A percentile compares a stretch with the other conserved stretches of the same genome.
Conservation (phyloP, 1,140 invertebrate species). For the Drosophila nasuta region DNA sequence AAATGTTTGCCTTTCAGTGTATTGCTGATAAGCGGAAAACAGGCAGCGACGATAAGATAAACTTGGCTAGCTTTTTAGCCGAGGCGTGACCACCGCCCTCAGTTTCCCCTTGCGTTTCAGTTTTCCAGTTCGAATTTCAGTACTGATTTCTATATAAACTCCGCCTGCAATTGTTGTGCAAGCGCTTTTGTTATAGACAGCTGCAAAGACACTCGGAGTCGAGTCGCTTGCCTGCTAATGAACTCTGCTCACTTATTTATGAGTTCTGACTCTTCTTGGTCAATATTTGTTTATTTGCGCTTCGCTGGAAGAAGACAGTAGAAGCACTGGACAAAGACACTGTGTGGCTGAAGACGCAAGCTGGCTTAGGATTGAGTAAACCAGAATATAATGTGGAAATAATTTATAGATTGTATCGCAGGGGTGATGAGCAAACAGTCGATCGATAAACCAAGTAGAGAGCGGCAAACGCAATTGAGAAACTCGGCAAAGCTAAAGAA, state of each 20-base stretch:
- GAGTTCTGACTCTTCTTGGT: conserved; percentile 22
- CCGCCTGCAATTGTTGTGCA: conserved; percentile 48
- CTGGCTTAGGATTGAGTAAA: conserved; percentile 30
- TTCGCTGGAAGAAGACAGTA: not conserved
- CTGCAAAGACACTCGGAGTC: conserved; percentile 7
- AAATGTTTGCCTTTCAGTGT: conserved; percentile 31
- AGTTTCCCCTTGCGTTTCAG: not conserved
- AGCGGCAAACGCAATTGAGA: not conserved
- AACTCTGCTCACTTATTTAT: conserved; percentile 27
- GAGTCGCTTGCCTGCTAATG: not conserved
- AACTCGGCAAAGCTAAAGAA: conserved; percentile 3
- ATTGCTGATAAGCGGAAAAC: conserved; percentile 30
- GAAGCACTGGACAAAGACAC: conserved; percentile 3
- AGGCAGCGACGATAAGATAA: conserved; percentile 43
- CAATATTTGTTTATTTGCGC: conserved; percentile 38
- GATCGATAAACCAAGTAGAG: not conserved
- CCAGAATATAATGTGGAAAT: conserved; percentile 52
- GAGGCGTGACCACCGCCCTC: conserved; percentile 9
- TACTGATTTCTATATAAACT: conserved; percentile 42
- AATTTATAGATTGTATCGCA: conserved; percentile 38
- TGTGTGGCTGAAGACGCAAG: not conserved
- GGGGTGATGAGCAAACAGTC: conserved; percentile 1
- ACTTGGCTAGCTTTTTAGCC: conserved; percentile 10
- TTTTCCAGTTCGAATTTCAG: conserved; percentile 2
- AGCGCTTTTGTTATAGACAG: conserved; percentile 25